These are phyloP conservation scores for Caenorhabditis briggsae DNA, from an alignment of 1,140 invertebrate species.

Conservation along the genomic window DNA sequence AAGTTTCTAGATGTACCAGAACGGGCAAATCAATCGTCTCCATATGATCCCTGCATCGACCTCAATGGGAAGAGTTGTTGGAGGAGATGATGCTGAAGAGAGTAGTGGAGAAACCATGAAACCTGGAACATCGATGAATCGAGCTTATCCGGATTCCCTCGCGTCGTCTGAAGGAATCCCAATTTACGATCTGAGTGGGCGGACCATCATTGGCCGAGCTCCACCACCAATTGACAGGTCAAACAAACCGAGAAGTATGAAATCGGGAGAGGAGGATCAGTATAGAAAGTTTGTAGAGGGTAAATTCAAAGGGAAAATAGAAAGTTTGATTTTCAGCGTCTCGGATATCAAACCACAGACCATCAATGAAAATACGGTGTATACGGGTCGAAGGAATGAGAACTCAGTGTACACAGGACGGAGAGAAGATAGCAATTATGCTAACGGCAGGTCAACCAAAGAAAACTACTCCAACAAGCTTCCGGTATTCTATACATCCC, in stretches of 20 bases:
- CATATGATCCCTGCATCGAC: conserved; percentile 17
- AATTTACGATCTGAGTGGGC: conserved; percentile 4
- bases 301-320: neutral
- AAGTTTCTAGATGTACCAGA: neutral
- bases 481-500: neutral
- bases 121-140: neutral
- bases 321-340: neutral
- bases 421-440: no score
- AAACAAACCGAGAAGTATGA: conserved; percentile 21
- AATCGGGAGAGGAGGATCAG: neutral
- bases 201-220: neutral
- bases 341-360: no score
- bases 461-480: neutral
- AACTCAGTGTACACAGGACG: no score
- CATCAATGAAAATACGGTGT: no score
- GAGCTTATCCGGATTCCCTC: neutral
- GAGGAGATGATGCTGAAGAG: conserved; percentile 23
- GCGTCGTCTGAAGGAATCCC: conserved; percentile 7
- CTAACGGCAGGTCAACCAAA: no score
- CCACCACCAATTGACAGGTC: conserved; percentile 34
- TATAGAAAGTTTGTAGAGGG: neutral
- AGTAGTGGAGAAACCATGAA: conserved; percentile 44
- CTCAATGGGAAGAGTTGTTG: conserved; percentile 1
- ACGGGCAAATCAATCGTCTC: conserved; percentile 25
- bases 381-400: no score